Evolutionary conservation across 92 coral and sea anemone species (phyloP).

Genomic region (Porites divaricata): DNA sequence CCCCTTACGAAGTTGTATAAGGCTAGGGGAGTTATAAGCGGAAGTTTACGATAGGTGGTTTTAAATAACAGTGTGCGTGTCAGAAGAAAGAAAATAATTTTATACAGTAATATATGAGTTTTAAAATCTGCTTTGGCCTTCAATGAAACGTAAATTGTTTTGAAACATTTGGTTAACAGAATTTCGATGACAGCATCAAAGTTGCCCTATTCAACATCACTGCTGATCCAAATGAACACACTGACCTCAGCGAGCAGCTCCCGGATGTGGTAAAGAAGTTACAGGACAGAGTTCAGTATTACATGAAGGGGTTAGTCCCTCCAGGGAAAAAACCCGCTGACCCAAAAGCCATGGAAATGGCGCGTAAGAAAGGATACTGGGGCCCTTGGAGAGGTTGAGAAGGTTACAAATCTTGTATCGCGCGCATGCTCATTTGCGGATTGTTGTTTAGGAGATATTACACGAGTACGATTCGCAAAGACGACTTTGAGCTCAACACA

Average conservation of each 20-base stretch:
- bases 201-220: constrained; percentile 64
- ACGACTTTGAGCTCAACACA: too few relatives aligned
- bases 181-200: background rate
- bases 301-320: constrained; percentile 45
- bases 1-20: too few relatives aligned
- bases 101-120: too few relatives aligned
- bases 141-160: too few relatives aligned
- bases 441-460: background rate
- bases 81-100: too few relatives aligned
- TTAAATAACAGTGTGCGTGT: too few relatives aligned
- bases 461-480: too few relatives aligned
- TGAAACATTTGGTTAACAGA: constrained; percentile 6
- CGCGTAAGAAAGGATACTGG: constrained; percentile 45
- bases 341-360: constrained; percentile 28
- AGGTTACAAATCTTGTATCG: background rate
- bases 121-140: too few relatives aligned
- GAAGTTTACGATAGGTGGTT: too few relatives aligned
- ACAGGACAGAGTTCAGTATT: constrained; percentile 45
- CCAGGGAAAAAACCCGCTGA: constrained; percentile 28
- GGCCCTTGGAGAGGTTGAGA: constrained; percentile 37
- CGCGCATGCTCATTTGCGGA: background rate
- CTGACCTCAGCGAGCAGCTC: constrained; percentile 42
- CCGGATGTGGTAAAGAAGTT: constrained; percentile 56
- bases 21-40: too few relatives aligned
- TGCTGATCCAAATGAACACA: constrained; percentile 62